Evolutionary conservation across 2,113 vertebrate genomes (phyloP), one percentile per base, ranked within the genome.

Genomic region (Chunga burmeisteri): DNA sequence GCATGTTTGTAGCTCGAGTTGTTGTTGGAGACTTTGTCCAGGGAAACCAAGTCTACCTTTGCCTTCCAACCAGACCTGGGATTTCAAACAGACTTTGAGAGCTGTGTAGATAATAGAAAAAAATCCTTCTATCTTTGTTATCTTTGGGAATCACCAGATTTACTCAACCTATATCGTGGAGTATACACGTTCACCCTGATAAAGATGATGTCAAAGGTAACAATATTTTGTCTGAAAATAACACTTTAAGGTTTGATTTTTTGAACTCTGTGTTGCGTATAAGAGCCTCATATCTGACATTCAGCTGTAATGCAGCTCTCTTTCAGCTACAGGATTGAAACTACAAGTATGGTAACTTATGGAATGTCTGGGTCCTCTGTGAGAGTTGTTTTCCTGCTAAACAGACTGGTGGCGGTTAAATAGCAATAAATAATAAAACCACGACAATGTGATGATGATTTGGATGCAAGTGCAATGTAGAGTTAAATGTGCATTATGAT

Each of bases 61-160:
- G 83, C 8, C 95, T 97, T 36, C 97, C 97, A 11, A 4, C n/a
- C 7, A 98, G 97, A 93, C 50, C 63, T 81, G 67, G 55, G 25
- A 81, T 62, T 63, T 26, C 62, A 73, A 96, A 25, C 19, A 67
- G 70, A 25, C 79, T 97, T 62, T 98, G 97, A 98, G 62, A 98
- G 97, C 67, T 98, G 96, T 20, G 98, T 98, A 46, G 87, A 98
- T 79, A 22, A 34, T 2, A 1, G 20, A 75, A 66, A 2, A 3
- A 11, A n/a, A 96, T 70, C 97, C 98, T n/a, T 94, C 97, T 62
- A 97, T 98, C 77, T 98, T 98, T 85, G 97, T 98, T 4, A 75
- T 98, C 82, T 99, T 98, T 96, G 98, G 98, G 75, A 98, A 98
- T 65, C 94, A 97, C n/a, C 98, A 98, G 96, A 96, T 98, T 94